Conservation (phyloP, 2,888 invertebrate genomes). For the Nineta flava region DNA sequence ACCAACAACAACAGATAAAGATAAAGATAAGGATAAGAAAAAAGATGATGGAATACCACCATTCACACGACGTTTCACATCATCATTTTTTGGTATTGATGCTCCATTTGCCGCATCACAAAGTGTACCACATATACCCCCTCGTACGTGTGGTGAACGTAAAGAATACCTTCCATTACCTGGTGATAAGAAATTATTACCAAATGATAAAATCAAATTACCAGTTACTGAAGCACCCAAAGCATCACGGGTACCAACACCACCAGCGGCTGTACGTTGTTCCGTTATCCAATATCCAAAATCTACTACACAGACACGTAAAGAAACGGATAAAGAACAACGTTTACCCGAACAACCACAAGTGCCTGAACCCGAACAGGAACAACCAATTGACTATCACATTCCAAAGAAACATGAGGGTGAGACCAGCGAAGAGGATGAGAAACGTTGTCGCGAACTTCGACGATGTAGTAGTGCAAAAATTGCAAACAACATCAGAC, state of each 20-base stretch:
- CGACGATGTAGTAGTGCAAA: slow-evolving; percentile 51
- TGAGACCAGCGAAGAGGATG: slow-evolving; percentile 49
- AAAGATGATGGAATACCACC: slow-evolving; percentile 11
- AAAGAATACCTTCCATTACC: slow-evolving; percentile 51
- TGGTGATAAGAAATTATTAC: background rate
- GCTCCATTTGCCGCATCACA: slow-evolving; percentile 67
- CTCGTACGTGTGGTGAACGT: slow-evolving; percentile 49
- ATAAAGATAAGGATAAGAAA: slow-evolving; percentile 7
- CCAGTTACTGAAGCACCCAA: slow-evolving; percentile 20
- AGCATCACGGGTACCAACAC: slow-evolving; percentile 29
- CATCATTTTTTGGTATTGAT: slow-evolving; percentile 66
- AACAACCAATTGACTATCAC: slow-evolving; percentile 79
- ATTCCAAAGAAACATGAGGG: slow-evolving; percentile 66
- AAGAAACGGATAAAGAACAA: slow-evolving; percentile 22
- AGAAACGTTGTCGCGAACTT: slow-evolving; percentile 49
- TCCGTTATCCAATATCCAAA: slow-evolving; percentile 59
- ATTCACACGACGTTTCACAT: slow-evolving; percentile 48
- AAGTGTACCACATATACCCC: slow-evolving; percentile 41
- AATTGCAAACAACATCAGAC: slow-evolving; percentile 38
- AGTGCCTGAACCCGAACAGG: slow-evolving; percentile 52
- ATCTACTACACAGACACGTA: slow-evolving; percentile 36
- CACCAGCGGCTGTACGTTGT: slow-evolving; percentile 45
- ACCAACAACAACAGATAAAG: slow-evolving; percentile 16
- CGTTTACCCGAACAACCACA: slow-evolving; percentile 17
- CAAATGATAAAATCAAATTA: slow-evolving; percentile 21